Base-by-base conservation (phyloP, 2,113 vertebrate genomes). In the Eolophus roseicapilla region DNA sequence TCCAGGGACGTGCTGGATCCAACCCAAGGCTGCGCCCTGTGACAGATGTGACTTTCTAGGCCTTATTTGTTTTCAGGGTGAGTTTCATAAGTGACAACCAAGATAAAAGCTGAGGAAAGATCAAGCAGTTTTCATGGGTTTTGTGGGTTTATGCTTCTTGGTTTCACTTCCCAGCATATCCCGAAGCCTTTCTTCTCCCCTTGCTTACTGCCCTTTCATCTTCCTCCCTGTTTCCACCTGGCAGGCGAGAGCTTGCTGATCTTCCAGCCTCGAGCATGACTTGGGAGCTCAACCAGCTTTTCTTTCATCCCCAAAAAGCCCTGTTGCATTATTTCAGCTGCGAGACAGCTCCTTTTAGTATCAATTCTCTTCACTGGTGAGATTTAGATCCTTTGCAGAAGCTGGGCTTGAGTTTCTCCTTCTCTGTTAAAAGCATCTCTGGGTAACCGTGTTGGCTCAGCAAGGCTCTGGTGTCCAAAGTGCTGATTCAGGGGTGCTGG, bases 51-150 rank as follows among this genome's bases (percentile, higher is more conserved):
- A 53, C 50, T 43, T 49, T 39, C 60, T 29, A 46, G 57, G 33
- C 44, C 20, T 29, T 33, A 16, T 16, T 28, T 6, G 12, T 57
- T 86, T 52, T 53, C 82, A 79, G 63, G 79, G 71, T 37, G 57
- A 43, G 44, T 55, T 47, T 64, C 0, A 3, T 46, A 25, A 44
- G 43, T 2, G 4, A 43, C 29, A 20, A 31, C 27, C 0, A 0
- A 92, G 92, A 89, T 71, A 60, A 89, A 91, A 93, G 81, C 84
- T 49, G 74, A 79, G 89, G 52, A 15, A 87, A 91, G 89, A 95
- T 95, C 84, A 92, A 96, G 91, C 11, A 0, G 29, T 12, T 88
- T 83, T 88, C 50, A 67, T 68, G 83, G 88, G 7, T 55, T 92
- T 73, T 70, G n/a, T 86, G 82, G 92, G 49, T 70, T 93, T 62